These are phyloP conservation scores for Pelusios castaneus DNA, from an alignment of 2,113 vertebrate genomes.

Conservation along the genomic window DNA sequence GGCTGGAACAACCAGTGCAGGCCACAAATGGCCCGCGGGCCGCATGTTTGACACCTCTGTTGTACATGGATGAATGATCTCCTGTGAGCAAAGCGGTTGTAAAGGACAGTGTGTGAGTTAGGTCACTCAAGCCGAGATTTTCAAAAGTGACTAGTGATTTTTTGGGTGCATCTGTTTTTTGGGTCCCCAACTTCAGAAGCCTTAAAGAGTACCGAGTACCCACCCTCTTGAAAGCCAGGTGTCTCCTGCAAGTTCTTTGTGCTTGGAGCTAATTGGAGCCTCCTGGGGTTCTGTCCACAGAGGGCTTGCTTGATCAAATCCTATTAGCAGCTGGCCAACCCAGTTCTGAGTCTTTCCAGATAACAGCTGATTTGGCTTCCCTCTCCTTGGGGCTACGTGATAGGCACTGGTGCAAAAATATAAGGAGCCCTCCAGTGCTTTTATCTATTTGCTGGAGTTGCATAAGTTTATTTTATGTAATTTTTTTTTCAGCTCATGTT, in stretches of 20 bases:
- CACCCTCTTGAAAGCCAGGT: not conserved
- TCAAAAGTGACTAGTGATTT: too few relatives aligned
- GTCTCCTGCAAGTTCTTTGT: not conserved
- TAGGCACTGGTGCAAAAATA: not conserved
- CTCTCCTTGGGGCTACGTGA: not conserved
- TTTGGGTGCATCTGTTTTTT: not conserved
- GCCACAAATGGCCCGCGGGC: too few relatives aligned
- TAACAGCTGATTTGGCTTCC: not conserved
- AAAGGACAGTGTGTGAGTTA: too few relatives aligned
- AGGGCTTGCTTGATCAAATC: not conserved
- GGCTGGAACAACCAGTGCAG: too few relatives aligned
- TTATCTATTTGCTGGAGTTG: not conserved
- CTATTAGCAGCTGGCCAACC: constrained; percentile 30
- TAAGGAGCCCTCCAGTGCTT: not conserved
- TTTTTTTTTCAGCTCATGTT: not conserved
- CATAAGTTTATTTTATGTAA: not conserved
- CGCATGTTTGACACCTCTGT: too few relatives aligned
- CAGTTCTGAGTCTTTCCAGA: constrained; percentile 11
- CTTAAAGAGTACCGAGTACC: not conserved
- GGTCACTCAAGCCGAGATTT: not conserved
- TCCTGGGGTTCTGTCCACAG: accelerated
- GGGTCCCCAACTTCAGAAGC: not conserved
- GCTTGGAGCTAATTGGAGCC: not conserved
- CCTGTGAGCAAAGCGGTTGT: not conserved
- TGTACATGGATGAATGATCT: too few relatives aligned